Percentiles rank a stretch among this genome's conserved stretches.
phyloP scores from a whole-genome alignment of 2,888 invertebrate genomes.

The Tenthredo mesomela region DNA sequence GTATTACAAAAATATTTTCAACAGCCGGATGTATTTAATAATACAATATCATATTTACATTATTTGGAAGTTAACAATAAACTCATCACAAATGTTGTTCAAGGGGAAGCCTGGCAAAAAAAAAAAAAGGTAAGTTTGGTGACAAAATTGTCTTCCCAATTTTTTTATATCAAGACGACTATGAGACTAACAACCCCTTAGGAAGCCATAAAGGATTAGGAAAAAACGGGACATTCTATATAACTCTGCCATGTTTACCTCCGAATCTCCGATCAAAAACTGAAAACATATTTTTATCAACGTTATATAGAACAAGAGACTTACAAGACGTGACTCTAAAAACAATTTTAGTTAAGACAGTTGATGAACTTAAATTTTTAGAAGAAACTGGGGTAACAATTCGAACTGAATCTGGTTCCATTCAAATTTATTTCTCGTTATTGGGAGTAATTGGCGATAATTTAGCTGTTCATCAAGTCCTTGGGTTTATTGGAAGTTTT shows the following conservation, averaged over 20 bases:
- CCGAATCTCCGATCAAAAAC: conserved; percentile 42
- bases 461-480: too few relatives aligned
- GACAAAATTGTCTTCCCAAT: conserved; percentile 1
- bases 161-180: conserved; percentile 16
- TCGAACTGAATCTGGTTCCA: too few relatives aligned
- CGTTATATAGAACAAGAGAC: neutral
- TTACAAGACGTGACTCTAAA: too few relatives aligned
- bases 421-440: too few relatives aligned
- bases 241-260: conserved; percentile 9
- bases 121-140: neutral
- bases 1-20: neutral
- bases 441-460: too few relatives aligned
- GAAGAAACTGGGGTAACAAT: too few relatives aligned
- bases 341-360: too few relatives aligned
- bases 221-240: neutral
- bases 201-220: conserved; percentile 16
- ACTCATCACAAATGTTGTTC: neutral
- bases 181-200: neutral
- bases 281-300: conserved; percentile 51
- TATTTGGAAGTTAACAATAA: neutral
- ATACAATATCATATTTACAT: neutral
- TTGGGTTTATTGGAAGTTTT: too few relatives aligned
- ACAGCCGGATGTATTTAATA: neutral
- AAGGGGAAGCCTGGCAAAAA: neutral
- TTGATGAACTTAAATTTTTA: too few relatives aligned